Conservation (phyloP, 2,113 vertebrate genomes). For the Brachypodius melanocephalos region DNA sequence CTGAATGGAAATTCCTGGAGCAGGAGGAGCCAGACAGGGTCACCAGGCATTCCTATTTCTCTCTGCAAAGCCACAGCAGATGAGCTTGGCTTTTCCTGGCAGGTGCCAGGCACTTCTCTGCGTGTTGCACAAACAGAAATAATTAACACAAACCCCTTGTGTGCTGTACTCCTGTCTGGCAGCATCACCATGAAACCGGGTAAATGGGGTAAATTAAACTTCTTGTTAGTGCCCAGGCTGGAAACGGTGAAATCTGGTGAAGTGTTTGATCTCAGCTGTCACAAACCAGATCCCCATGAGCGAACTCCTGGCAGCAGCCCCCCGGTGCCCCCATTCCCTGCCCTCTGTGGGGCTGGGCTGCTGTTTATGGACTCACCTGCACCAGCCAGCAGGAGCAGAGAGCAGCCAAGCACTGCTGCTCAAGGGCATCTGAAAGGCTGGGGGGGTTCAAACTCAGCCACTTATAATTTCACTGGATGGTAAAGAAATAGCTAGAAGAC, state of each 20-base stretch:
- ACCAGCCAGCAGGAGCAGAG: neutral
- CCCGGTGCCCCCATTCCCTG: accelerated
- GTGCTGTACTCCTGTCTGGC: neutral
- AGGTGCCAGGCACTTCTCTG: neutral
- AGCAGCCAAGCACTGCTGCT: neutral
- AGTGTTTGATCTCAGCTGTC: neutral
- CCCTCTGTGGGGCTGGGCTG: neutral
- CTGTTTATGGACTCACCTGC: neutral
- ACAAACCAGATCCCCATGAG: neutral
- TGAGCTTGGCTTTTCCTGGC: neutral
- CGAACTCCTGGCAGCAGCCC: neutral
- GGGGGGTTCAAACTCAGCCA: neutral
- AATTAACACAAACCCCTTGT: neutral
- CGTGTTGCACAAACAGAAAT: neutral
- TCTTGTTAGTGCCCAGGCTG: neutral
- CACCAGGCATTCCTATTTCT: neutral
- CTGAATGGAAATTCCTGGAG: neutral
- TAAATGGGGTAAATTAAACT: neutral
- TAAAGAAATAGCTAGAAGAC: neutral
- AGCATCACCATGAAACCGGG: neutral
- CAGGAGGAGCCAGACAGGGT: accelerated
- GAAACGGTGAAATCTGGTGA: neutral
- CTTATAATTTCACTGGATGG: neutral
- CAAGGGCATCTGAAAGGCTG: neutral
- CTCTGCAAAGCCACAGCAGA: neutral